Evolutionary conservation across 2,797 vertebrate species (phyloP), one percentile per base, ranked within the genome.

Genomic region (Lagocephalus sceleratus): DNA sequence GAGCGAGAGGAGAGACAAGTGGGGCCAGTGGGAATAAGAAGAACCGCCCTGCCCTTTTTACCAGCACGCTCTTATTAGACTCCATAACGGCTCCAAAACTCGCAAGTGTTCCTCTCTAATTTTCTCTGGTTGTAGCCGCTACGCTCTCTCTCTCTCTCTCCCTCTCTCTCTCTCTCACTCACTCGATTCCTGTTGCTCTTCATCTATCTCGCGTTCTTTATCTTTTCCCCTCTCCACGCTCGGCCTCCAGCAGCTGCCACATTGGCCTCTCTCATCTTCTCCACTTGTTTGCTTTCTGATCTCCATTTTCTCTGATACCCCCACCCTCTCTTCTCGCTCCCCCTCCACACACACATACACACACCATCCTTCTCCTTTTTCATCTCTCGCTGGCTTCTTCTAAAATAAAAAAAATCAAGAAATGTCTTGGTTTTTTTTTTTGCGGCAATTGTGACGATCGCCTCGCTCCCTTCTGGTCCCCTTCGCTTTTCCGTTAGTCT

Each of bases 1-100:
- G 19, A 21, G 54, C 53, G 6, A 43, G 16, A 40, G 38, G 46
- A 54, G 38, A 57, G 57, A 67, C 54, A 68, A 20, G 20, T 77
- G 72, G 46, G 54, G 57, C 60, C 47, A 23, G 22, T 26, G 68
- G 74, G 81, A 68, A 26, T 52, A 60, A 67, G 58, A 66, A 46
- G 9, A 63, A n/a, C 42, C 10, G 41, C 20, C 54, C 49, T 25
- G 39, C 62, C 52, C 55, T 25, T 32, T 53, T 64, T 64, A 32
- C 71, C 72, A 78, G 63, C 68, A 46, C 3, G 41, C 65, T 80
- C 75, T 66, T 65, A 80, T 82, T 78, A 55, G 40, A 62, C 76
- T 72, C 71, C 54, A 71, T 63, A 75, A 59, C 71, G 49, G 68
- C 77, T 77, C 66, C 47, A 63, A 7, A 57, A 62, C 75, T 57